phyloP scores from a whole-genome alignment of 1,140 invertebrate species.

The Drosophila kikkawai region DNA sequence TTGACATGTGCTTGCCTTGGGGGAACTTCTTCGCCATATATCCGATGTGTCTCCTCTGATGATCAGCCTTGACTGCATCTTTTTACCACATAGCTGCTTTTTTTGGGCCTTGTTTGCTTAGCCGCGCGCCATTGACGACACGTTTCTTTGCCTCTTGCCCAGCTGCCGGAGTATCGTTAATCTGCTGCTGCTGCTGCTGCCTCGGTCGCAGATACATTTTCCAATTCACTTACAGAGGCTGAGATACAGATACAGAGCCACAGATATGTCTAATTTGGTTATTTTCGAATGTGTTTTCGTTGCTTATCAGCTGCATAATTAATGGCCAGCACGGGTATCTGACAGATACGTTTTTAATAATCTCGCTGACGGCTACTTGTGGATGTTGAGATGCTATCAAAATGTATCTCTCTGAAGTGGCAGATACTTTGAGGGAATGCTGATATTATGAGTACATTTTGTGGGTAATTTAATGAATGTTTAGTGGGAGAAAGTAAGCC shows the following conservation, averaged over 20 bases:
- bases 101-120: slow-evolving; percentile 61
- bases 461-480: neutral
- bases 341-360: slow-evolving; percentile 61
- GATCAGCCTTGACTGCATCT: slow-evolving; percentile 60
- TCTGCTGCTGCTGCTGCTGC: slow-evolving; percentile 22
- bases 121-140: slow-evolving; percentile 71
- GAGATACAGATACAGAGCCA: slow-evolving; percentile 3
- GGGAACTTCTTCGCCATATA: neutral
- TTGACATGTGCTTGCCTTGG: slow-evolving; percentile 51
- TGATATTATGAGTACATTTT: slow-evolving; percentile 1
- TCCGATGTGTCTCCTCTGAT: neutral
- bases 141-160: slow-evolving; percentile 36
- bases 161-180: slow-evolving; percentile 53
- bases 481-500: neutral
- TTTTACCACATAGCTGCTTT: slow-evolving; percentile 34
- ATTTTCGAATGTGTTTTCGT: slow-evolving; percentile 56
- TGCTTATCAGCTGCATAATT: slow-evolving; percentile 66
- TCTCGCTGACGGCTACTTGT: slow-evolving; percentile 35
- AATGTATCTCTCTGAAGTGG: slow-evolving; percentile 21
- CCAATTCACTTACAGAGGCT: slow-evolving; percentile 12
- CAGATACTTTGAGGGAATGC: slow-evolving; percentile 1
- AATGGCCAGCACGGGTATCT: slow-evolving; percentile 45
- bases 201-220: slow-evolving; percentile 22
- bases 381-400: slow-evolving; percentile 6
- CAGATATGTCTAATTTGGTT: slow-evolving; percentile 22